Evolutionary conservation across 2,797 vertebrate genomes (phyloP).

Genomic region (Gastrophryne carolinensis): DNA sequence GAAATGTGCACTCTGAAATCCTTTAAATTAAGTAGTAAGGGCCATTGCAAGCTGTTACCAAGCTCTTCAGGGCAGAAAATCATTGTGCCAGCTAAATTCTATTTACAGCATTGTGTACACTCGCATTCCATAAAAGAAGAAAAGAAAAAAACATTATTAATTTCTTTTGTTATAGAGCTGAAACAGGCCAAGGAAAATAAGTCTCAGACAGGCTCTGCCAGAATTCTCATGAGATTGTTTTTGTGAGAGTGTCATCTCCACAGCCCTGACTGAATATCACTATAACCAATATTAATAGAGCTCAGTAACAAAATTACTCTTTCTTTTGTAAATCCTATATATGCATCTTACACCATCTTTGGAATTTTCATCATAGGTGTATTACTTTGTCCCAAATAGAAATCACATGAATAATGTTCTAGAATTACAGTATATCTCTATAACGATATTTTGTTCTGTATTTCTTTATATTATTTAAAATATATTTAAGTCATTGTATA

Average conservation of each 20-base stretch:
- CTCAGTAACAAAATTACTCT: conserved; percentile 1
- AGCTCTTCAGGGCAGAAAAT: conserved; percentile 45
- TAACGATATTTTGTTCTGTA: neutral
- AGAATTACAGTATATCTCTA: neutral
- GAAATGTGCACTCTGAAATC: conserved; percentile 40
- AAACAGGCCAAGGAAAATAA: conserved; percentile 18
- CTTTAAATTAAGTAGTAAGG: conserved; percentile 47
- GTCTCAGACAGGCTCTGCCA: neutral
- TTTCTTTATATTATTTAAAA: no score
- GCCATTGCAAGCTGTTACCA: conserved; percentile 39
- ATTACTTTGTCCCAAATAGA: no score
- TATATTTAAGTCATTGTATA: no score
- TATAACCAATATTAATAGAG: neutral
- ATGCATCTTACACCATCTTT: neutral
- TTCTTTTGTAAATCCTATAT: conserved; percentile 4
- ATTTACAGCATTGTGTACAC: conserved; percentile 43
- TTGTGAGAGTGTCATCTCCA: neutral
- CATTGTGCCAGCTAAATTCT: conserved; percentile 46
- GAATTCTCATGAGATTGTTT: conserved; percentile 22
- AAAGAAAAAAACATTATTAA: conserved; percentile 43
- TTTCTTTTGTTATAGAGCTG: conserved; percentile 42
- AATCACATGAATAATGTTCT: no score
- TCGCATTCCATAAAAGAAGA: conserved; percentile 40
- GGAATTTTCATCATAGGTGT: neutral
- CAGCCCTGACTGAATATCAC: neutral